Conservation (phyloP, 2,888 invertebrate genomes). For the Nematopogon swammerdamellus region DNA sequence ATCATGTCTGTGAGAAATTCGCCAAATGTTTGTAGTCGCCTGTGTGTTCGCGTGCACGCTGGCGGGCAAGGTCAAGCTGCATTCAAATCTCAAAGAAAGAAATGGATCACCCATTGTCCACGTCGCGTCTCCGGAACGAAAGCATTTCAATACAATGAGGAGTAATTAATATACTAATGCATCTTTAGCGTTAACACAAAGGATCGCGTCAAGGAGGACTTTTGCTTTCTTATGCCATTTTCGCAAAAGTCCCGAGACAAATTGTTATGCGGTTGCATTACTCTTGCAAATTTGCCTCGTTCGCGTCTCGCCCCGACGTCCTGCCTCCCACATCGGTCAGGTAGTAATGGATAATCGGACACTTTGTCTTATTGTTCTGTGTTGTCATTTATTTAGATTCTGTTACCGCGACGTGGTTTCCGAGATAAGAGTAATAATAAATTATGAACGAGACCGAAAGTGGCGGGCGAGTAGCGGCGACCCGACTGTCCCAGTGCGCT, state of each 20-base stretch:
- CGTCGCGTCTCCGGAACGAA: slow-evolving; percentile 17
- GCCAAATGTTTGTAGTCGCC: slow-evolving; percentile 40
- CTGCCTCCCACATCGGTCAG: slow-evolving; percentile 45
- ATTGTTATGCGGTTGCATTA: slow-evolving; percentile 14
- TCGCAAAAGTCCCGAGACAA: background rate
- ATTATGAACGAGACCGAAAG: slow-evolving; percentile 46
- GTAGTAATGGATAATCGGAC: slow-evolving; percentile 49
- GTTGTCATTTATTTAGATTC: slow-evolving; percentile 49
- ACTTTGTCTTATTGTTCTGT: slow-evolving; percentile 52
- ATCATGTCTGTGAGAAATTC: slow-evolving; percentile 44
- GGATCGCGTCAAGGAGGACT: background rate
- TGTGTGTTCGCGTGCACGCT: slow-evolving; percentile 20
- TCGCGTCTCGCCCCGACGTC: slow-evolving; percentile 34
- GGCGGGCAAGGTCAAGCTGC: slow-evolving; percentile 32
- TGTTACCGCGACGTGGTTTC: slow-evolving; percentile 41
- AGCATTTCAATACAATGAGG: slow-evolving; percentile 35
- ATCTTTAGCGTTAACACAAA: slow-evolving; percentile 8
- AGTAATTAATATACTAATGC: slow-evolving; percentile 46
- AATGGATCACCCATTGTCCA: slow-evolving; percentile 20
- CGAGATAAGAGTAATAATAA: slow-evolving; percentile 53
- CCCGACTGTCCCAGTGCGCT: no score
- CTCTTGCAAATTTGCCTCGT: slow-evolving; percentile 18
- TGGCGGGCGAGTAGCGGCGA: slow-evolving; percentile 13
- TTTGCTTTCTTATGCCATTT: background rate
- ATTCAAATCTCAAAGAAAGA: slow-evolving; percentile 24